These are phyloP conservation scores for Zingel zingel DNA, from an alignment of 2,113 vertebrate genomes.

Conservation along the genomic window DNA sequence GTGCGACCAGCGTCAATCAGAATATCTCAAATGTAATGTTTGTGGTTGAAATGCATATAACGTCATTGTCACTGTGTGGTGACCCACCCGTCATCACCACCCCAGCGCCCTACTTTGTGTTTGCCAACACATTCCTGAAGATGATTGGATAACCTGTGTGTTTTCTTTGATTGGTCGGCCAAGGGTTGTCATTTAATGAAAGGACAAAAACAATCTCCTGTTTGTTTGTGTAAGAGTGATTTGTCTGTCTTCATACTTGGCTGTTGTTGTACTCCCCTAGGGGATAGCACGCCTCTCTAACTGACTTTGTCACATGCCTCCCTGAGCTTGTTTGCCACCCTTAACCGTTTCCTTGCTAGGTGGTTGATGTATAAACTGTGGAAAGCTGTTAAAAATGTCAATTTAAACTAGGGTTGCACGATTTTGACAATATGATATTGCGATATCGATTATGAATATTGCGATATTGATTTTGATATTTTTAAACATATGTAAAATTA, in stretches of 20 bases:
- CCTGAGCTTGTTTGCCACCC: conserved; percentile 49
- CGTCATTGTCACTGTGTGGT: background rate
- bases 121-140: conserved; percentile 35
- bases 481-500: no score
- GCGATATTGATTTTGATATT: no score
- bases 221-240: conserved; percentile 44
- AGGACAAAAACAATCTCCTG: conserved; percentile 52
- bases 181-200: conserved; percentile 39
- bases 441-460: no score
- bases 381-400: background rate
- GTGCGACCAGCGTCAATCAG: background rate
- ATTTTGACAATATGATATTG: no score
- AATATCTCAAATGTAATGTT: background rate
- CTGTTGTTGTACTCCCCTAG: conserved; percentile 56
- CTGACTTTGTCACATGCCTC: conserved; percentile 65
- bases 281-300: conserved; percentile 70
- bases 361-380: background rate
- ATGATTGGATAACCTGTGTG: conserved; percentile 18
- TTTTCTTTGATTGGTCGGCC: conserved; percentile 42
- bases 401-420: no score
- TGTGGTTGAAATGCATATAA: background rate
- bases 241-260: conserved; percentile 51
- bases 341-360: conserved; percentile 55
- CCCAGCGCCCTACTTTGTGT: background rate
- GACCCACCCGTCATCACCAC: background rate